Conservation (phyloP, 2,113 vertebrate species). For the Formicarius rufipectus region DNA sequence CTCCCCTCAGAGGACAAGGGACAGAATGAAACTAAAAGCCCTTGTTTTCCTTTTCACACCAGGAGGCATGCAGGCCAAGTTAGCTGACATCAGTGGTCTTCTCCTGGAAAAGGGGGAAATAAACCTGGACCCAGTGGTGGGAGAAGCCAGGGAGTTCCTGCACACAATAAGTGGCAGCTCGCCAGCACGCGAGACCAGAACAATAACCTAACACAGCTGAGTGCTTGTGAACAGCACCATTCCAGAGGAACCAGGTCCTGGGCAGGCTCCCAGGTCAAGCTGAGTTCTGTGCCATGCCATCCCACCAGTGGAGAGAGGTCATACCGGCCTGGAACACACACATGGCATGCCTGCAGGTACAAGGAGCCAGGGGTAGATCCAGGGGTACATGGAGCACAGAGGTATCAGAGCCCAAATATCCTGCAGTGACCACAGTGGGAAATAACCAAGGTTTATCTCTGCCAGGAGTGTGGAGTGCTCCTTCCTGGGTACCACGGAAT, state of each 20-base stretch:
- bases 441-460: neutral
- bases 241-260: neutral
- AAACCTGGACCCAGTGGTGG: neutral
- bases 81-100: slow-evolving; percentile 11
- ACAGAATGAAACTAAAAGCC: slow-evolving; percentile 24
- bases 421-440: rapidly evolving
- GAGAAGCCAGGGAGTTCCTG: neutral
- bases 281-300: neutral
- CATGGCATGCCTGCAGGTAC: neutral
- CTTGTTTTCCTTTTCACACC: neutral
- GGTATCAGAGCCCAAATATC: neutral
- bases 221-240: neutral
- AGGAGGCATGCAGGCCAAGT: neutral
- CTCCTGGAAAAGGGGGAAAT: neutral
- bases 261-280: neutral
- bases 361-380: rapidly evolving
- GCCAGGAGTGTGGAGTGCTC: rapidly evolving
- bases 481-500: rapidly evolving
- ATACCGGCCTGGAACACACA: rapidly evolving
- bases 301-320: rapidly evolving
- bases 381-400: rapidly evolving
- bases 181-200: neutral
- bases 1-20: neutral
- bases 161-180: slow-evolving; percentile 1
- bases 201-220: neutral